phyloP scores from a whole-genome alignment of 1,140 invertebrate species.

The Drosophila punjabiensis region DNA sequence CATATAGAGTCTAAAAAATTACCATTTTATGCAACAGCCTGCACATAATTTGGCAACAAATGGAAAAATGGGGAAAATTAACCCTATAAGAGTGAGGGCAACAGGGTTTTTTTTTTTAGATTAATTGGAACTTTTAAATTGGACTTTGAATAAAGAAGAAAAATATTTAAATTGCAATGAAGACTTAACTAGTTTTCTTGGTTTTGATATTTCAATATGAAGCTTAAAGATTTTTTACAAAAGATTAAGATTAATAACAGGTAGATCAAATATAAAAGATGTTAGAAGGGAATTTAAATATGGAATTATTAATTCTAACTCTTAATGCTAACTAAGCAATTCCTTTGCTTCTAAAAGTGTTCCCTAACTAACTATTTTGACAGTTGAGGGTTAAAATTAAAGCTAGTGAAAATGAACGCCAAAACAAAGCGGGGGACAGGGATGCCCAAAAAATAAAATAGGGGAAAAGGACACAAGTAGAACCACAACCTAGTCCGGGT shows the following conservation, averaged over 20 bases:
- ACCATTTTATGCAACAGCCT: slow-evolving; percentile 57
- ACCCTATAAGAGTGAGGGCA: not conserved
- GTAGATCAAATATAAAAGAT: not conserved
- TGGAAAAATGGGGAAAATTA: slow-evolving; percentile 5
- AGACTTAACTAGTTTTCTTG: not conserved
- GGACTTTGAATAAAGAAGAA: not conserved
- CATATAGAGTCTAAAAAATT: slow-evolving; percentile 50
- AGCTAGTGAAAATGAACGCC: slow-evolving; percentile 48
- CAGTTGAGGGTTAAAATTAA: slow-evolving; percentile 30
- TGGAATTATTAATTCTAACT: too few species aligned
- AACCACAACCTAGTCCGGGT: slow-evolving; percentile 17
- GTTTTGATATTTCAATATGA: not conserved
- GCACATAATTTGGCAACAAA: slow-evolving; percentile 44
- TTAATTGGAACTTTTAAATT: not conserved
- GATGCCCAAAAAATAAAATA: not conserved
- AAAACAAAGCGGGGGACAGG: slow-evolving; percentile 24
- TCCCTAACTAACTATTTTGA: not conserved
- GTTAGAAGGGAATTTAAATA: not conserved
- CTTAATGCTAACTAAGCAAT: not conserved
- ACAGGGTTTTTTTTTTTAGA: too few species aligned
- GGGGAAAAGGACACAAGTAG: not conserved
- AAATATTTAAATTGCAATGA: not conserved
- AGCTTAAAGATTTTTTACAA: not conserved
- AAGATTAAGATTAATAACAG: not conserved
- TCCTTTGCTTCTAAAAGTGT: not conserved